Conservation (phyloP, 2,113 vertebrate genomes). For the Chaetodon trifascialis region DNA sequence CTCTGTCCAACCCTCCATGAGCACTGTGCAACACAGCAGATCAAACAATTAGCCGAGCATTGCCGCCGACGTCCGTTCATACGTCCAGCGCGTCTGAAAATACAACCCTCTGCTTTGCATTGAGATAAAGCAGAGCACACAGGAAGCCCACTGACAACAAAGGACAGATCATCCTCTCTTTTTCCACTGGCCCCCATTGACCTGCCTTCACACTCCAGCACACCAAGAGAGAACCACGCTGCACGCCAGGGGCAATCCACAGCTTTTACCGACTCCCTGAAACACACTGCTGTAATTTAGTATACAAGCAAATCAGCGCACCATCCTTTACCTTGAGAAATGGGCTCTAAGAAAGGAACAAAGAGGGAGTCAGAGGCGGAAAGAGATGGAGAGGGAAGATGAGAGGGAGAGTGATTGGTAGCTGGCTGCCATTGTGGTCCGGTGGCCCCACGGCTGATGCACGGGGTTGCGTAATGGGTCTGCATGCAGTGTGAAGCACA, state of each 20-base stretch:
- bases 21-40: conserved; percentile 24
- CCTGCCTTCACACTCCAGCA: conserved; percentile 69
- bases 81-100: conserved; percentile 33
- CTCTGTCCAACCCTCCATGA: conserved; percentile 32
- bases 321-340: conserved; percentile 48
- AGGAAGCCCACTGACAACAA: conserved; percentile 68
- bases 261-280: conserved; percentile 42
- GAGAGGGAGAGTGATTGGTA: conserved; percentile 57
- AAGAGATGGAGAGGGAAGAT: conserved; percentile 35
- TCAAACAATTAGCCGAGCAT: conserved; percentile 18
- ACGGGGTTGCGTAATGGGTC: conserved; percentile 72
- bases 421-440: conserved; percentile 62
- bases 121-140: conserved; percentile 51
- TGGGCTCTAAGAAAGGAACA: conserved; percentile 21
- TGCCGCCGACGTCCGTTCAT: conserved; percentile 4
- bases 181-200: conserved; percentile 65
- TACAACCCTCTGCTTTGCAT: conserved; percentile 41
- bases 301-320: conserved; percentile 44
- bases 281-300: conserved; percentile 50
- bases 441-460: conserved; percentile 67
- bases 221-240: conserved; percentile 47
- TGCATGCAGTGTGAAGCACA: conserved; percentile 63
- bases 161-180: conserved; percentile 69
- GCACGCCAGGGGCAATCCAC: conserved; percentile 45
- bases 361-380: conserved; percentile 29